Conservation (phyloP, 2,797 vertebrate species). For the Rachycentron canadum region DNA sequence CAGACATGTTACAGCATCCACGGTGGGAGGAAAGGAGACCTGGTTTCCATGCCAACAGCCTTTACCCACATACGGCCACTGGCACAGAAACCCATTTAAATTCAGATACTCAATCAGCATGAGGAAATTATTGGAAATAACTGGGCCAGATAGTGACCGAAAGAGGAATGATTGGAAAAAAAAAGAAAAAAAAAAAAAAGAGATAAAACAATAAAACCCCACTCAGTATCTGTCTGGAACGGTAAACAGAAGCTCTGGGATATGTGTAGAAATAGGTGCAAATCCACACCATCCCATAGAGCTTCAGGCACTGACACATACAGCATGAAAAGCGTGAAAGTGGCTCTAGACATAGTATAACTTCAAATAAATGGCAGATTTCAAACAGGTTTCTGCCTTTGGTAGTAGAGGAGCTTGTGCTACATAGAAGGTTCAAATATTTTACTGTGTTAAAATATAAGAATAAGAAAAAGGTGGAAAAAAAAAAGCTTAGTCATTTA, state of each 20-base stretch:
- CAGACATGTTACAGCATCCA: slow-evolving; percentile 72
- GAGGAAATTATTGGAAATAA: slow-evolving; percentile 76
- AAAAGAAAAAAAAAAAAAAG: slow-evolving; percentile 4
- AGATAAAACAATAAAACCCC: not conserved
- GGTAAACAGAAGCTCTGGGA: slow-evolving; percentile 17
- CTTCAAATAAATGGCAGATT: slow-evolving; percentile 26
- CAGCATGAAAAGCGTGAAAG: slow-evolving; percentile 21
- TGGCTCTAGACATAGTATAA: slow-evolving; percentile 20
- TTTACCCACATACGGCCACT: slow-evolving; percentile 79
- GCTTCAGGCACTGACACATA: slow-evolving; percentile 22
- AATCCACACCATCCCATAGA: slow-evolving; percentile 2
- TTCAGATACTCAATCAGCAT: slow-evolving; percentile 77
- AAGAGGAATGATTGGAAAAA: slow-evolving; percentile 11
- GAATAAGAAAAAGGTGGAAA: not conserved
- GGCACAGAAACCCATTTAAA: slow-evolving; percentile 81
- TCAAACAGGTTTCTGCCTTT: slow-evolving; percentile 8
- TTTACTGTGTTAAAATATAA: not conserved
- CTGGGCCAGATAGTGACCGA: slow-evolving; percentile 74
- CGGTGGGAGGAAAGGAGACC: slow-evolving; percentile 55
- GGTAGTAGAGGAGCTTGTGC: not conserved
- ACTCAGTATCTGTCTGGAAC: slow-evolving; percentile 9
- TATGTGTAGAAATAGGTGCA: slow-evolving; percentile 4
- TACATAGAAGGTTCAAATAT: not conserved
- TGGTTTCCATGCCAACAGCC: slow-evolving; percentile 85
- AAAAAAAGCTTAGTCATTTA: not conserved